phyloP scores from a whole-genome alignment of 37 sponge, comb jelly and placozoan species.

The Ephydatia muelleri region DNA sequence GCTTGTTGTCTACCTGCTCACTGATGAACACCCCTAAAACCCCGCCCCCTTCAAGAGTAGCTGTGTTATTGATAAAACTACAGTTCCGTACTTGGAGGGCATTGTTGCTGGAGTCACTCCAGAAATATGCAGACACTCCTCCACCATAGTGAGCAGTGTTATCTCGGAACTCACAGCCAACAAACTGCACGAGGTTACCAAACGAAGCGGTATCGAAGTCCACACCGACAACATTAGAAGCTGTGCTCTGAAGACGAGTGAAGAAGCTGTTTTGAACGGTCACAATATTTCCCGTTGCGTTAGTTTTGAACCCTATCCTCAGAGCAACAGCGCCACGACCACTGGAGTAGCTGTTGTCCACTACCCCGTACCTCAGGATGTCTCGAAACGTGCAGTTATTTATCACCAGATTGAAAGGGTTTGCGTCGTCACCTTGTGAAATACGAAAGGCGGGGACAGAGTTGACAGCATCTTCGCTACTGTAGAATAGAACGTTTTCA shows the following conservation, averaged over 20 bases:
- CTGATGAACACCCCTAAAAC: constrained; percentile 54
- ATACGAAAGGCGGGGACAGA: neutral
- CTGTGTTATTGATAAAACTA: constrained; percentile 54
- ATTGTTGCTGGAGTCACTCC: constrained; percentile 16
- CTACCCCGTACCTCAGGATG: neutral
- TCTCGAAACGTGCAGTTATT: constrained; percentile 9
- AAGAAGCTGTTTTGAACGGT: constrained; percentile 6
- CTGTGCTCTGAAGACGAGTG: neutral
- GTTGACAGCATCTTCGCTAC: neutral
- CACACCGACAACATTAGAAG: constrained; percentile 22
- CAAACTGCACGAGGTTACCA: constrained; percentile 33
- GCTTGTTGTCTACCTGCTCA: neutral
- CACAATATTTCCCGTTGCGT: constrained; percentile 5
- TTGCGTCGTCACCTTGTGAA: neutral
- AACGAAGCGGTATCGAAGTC: constrained; percentile 6
- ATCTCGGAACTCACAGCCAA: constrained; percentile 32
- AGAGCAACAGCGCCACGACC: constrained; percentile 13
- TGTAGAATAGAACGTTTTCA: constrained; percentile 6
- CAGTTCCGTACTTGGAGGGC: constrained; percentile 29
- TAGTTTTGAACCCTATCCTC: neutral
- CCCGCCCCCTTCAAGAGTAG: constrained; percentile 77
- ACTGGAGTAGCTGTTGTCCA: constrained; percentile 18
- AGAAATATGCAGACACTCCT: constrained; percentile 65
- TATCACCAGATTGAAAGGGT: neutral
- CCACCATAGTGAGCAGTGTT: constrained; percentile 76